Evolutionary conservation across 2,888 invertebrate genomes (phyloP).

Genomic region (Salpingus planirostris): DNA sequence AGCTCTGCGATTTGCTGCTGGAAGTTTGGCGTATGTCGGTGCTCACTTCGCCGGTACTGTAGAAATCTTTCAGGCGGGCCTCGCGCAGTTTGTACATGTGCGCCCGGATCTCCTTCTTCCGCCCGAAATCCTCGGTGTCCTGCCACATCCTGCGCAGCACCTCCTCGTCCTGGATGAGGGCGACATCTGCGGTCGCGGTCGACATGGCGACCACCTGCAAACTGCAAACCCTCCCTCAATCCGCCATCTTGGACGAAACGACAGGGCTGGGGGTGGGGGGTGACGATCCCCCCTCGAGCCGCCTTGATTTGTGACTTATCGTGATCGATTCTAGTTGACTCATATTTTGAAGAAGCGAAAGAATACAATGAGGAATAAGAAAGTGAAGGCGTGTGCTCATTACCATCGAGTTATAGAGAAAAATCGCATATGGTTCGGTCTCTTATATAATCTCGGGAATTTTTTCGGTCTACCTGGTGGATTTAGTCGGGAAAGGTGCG

Average conservation of each 20-base stretch:
- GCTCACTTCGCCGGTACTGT: conserved; percentile 40
- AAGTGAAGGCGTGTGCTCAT: background rate
- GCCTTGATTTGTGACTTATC: too few species aligned
- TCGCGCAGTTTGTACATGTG: conserved; percentile 80
- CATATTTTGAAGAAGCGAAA: background rate
- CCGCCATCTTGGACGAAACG: background rate
- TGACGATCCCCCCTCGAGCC: too few species aligned
- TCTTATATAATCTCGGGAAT: too few species aligned
- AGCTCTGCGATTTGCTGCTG: conserved; percentile 18
- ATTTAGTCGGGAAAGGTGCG: background rate
- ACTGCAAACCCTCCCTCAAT: background rate
- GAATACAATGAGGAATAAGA: background rate
- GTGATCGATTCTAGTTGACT: background rate
- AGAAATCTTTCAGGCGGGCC: conserved; percentile 66
- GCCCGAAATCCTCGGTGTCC: conserved; percentile 76
- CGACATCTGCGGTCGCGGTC: conserved; percentile 48
- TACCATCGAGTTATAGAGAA: background rate
- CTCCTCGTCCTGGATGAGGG: conserved; percentile 67
- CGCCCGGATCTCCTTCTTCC: conserved; percentile 77
- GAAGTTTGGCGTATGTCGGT: conserved; percentile 22
- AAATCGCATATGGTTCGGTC: background rate
- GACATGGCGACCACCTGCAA: conserved; percentile 16
- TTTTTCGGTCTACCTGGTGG: too few species aligned
- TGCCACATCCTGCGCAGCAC: conserved; percentile 75
- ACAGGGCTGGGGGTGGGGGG: too few species aligned